Evolutionary conservation across 1,140 invertebrate species (phyloP), one percentile per base, ranked within the genome.

Genomic region (Drosophila truncata): DNA sequence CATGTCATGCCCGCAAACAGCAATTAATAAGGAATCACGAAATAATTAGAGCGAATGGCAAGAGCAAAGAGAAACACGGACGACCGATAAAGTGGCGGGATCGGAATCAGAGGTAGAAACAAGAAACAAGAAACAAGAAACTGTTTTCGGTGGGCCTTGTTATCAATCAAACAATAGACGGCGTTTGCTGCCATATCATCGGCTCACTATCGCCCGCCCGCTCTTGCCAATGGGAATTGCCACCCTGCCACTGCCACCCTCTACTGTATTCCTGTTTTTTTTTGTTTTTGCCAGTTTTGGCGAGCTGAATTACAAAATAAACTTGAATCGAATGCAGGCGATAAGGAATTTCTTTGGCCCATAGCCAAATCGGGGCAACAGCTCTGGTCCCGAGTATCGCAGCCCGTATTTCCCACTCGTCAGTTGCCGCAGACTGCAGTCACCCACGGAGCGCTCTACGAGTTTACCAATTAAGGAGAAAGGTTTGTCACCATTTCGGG

Each of bases 291-390:
- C 78, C 70, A 70, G 66, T 71, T 86, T 88, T 90, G 61, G 78
- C 85, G 63, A 85, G 81, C 57, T 63, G 72, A 72, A 80, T 85
- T 85, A 90, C 78, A 90, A 90, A 85, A 79, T 82, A 78, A 90
- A 90, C 78, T 84, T 59, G 65, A 79, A 90, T 90, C 83, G 78
- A 85, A 82, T 80, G 80, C 60, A 63, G 33, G 72, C 46, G 85
- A 90, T 90, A 90, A 90, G 74, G 54, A 60, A 46, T 87, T 83
- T 74, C 72, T 69, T 72, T 25, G 58, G 46, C 16, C 62, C 78
- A 67, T 82, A 85, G 37, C 81, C 78, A 85, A 85, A 82, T 84
- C 62, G 82, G 66, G 70, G 27, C 63, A 75, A 44, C 20, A 54
- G 20, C 73, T 37, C 52, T 39, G 46, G 42, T 65, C 42, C 23